phyloP scores from a whole-genome alignment of 2,113 vertebrate species.

The Pelobates fuscus region DNA sequence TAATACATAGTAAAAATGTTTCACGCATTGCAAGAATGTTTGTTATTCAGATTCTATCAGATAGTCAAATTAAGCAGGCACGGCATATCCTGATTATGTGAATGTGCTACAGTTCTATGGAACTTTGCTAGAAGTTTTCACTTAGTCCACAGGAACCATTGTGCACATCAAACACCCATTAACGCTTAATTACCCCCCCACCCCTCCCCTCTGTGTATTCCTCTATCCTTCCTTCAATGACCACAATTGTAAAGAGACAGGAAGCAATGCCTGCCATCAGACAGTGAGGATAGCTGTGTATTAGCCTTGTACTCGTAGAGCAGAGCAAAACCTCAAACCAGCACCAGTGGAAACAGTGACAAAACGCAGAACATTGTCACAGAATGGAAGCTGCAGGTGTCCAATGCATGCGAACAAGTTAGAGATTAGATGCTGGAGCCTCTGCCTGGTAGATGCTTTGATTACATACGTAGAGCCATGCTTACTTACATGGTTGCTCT shows the following conservation, averaged over 20 bases:
- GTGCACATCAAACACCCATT: conserved; percentile 54
- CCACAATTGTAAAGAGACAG: conserved; percentile 70
- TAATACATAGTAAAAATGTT: too few species aligned
- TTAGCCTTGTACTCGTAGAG: conserved; percentile 32
- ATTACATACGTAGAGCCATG: too few species aligned
- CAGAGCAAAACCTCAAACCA: conserved; percentile 50
- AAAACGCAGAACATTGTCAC: conserved; percentile 13
- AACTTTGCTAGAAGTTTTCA: conserved; percentile 53
- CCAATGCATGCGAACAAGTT: conserved; percentile 4
- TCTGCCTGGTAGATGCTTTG: too few species aligned
- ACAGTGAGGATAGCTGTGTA: conserved; percentile 40
- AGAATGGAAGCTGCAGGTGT: conserved; percentile 19
- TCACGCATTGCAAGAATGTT: conserved; percentile 7
- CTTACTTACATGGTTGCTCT: too few species aligned
- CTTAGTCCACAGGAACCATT: too few species aligned
- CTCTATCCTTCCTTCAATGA: conserved; percentile 64
- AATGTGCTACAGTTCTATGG: conserved; percentile 27
- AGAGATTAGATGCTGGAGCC: neutral
- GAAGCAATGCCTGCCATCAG: conserved; percentile 67
- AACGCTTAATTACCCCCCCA: too few species aligned
- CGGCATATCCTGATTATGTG: neutral
- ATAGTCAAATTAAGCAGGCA: conserved; percentile 18
- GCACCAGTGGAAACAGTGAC: conserved; percentile 59
- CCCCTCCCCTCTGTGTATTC: conserved; percentile 52
- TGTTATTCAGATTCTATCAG: conserved; percentile 19